A percentile compares a stretch with the other conserved stretches of the same genome.
phyloP scores from a whole-genome alignment of 2,797 vertebrate genomes.

The Pantherophis vulpinus region DNA sequence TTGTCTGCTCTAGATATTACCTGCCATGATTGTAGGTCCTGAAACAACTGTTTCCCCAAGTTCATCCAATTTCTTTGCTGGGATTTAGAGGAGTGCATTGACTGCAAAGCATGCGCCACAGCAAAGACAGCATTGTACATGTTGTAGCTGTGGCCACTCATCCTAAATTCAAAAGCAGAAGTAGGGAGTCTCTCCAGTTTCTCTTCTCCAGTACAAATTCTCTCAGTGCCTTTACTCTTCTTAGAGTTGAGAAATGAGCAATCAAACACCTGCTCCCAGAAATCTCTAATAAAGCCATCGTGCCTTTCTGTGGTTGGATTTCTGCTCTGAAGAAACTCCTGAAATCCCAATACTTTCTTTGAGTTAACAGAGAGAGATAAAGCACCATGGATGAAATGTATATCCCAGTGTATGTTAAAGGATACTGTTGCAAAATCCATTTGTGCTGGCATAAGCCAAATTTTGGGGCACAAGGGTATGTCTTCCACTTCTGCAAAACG shows the following conservation, averaged over 20 bases:
- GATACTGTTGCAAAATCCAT: background rate
- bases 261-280: background rate
- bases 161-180: background rate
- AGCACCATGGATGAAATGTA: background rate
- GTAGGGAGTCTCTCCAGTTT: background rate
- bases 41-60: too few species aligned
- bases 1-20: too few species aligned
- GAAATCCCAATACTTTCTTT: background rate
- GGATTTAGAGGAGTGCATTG: background rate
- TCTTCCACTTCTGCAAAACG: background rate
- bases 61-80: background rate
- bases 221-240: too few species aligned
- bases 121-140: background rate
- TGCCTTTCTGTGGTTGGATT: background rate
- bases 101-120: background rate
- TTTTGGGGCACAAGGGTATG: background rate
- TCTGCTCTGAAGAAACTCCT: background rate
- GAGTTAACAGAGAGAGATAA: background rate
- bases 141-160: background rate
- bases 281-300: background rate
- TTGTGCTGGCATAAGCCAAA: background rate
- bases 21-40: background rate
- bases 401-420: background rate
- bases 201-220: background rate
- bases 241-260: background rate